Evolutionary conservation across 2,113 vertebrate species (phyloP).

Genomic region (Anas platyrhynchos): DNA sequence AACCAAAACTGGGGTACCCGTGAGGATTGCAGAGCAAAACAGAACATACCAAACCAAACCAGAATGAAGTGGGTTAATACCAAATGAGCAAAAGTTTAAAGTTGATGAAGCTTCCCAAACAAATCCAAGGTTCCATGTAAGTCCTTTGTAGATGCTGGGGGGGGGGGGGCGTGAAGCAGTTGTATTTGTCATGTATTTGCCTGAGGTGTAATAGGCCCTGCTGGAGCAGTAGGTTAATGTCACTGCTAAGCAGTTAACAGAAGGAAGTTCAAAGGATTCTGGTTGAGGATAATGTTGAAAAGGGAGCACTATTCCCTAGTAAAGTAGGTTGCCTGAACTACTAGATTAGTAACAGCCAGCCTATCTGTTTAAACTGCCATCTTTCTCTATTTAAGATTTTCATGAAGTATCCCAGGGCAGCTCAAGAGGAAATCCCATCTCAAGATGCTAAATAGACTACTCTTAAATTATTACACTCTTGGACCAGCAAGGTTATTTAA

Average conservation of each 20-base stretch:
- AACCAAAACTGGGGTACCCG: neutral
- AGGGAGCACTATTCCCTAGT: neutral
- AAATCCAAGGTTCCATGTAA: neutral
- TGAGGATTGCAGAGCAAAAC: neutral
- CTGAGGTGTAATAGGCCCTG: neutral
- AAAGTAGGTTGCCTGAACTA: neutral
- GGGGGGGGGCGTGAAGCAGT: neutral
- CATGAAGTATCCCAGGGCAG: neutral
- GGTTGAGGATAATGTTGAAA: neutral
- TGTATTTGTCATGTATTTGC: neutral
- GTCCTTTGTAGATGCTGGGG: neutral
- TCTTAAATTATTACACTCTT: neutral
- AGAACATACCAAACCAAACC: accelerated
- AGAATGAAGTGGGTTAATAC: neutral
- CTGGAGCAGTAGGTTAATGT: neutral
- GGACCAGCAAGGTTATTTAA: neutral
- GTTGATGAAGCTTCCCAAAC: neutral
- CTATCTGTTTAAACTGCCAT: accelerated
- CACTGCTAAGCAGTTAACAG: neutral
- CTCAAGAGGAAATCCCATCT: neutral
- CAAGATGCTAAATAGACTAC: neutral
- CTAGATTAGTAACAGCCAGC: neutral
- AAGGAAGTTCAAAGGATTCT: neutral
- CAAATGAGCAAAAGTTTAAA: neutral
- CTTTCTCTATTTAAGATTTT: neutral